phyloP scores from a whole-genome alignment of 2,797 vertebrate species.

The Tarsius wallacei region DNA sequence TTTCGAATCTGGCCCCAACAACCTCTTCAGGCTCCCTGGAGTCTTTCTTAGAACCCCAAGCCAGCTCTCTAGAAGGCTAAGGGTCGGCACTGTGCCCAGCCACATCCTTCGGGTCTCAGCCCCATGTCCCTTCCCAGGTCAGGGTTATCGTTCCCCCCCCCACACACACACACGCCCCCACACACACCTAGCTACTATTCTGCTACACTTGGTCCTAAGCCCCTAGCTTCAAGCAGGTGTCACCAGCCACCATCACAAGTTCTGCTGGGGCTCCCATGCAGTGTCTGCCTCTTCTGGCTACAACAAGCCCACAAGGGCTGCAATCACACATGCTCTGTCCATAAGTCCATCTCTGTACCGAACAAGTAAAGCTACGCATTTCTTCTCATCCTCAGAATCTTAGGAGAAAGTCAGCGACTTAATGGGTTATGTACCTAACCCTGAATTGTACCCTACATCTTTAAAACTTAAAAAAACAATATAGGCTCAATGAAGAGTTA shows the following conservation, averaged over 20 bases:
- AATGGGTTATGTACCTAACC: no score
- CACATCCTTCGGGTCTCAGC: background rate
- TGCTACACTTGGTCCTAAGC: rapidly evolving
- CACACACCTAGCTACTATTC: rapidly evolving
- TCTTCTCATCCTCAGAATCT: background rate
- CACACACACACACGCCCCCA: rapidly evolving
- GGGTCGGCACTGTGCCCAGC: rapidly evolving
- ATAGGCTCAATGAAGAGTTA: no score
- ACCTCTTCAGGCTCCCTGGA: rapidly evolving
- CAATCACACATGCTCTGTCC: background rate
- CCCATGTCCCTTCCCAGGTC: background rate
- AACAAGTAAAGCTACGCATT: background rate
- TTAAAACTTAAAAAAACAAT: no score
- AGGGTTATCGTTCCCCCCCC: background rate
- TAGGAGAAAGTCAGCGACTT: no score
- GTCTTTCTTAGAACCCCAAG: no score
- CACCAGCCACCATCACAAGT: no score
- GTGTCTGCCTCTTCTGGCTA: background rate
- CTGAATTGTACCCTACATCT: no score
- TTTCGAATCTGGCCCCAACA: background rate
- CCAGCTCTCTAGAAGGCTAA: no score
- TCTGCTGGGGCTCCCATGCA: no score
- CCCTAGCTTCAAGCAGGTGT: background rate
- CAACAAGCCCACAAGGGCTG: background rate
- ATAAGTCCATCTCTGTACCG: background rate